Evolutionary conservation across 2,888 invertebrate species (phyloP), one percentile per base, ranked within the genome.

Genomic region (Ptychoptera albimana): DNA sequence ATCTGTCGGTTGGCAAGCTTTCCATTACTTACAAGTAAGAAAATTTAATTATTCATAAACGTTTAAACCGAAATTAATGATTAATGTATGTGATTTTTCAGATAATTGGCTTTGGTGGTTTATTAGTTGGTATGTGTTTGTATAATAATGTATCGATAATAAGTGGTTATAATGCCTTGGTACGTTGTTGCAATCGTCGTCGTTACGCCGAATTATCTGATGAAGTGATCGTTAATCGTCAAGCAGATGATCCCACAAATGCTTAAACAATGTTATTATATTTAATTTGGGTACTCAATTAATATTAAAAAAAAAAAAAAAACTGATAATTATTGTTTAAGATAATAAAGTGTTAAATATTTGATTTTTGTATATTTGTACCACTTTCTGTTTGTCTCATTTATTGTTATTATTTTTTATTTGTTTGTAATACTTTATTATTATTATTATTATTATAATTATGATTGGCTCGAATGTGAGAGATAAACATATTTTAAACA

Each of bases 121-220:
- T 93, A 2, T 67, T 91, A 45, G 57, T 75, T 46, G 93, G 93
- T 49, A 87, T 88, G 77, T 79, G 81, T 53, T 66, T 81, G 42
- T 96, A 94, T 68, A 86, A 89, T 54, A 73, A 77, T 37, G 58
- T 78, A 0, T 51, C 77, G 57, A 44, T 55, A 50, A 29, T 66
- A 51, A 56, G 55, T 53, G 47, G 55, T 55, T 60, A 58, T 52
- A 53, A 57, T 8, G 47, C 53, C 23, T 13, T 43, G 32, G 31
- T 40, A 10, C 38, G 53, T 7, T 51, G 55, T 46, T 54, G 55
- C 53, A 51, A 54, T 10, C 55, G 57, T 30, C 51, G 53, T 39
- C 55, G 57, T 16, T 59, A 61, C 42, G 54, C 53, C 32, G 57
- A 60, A 14, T 38, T 59, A 45, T 47, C 31, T 30, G 30, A 44